Evolutionary conservation across 2,113 vertebrate species (phyloP).

Genomic region (Chaenocephalus aceratus): DNA sequence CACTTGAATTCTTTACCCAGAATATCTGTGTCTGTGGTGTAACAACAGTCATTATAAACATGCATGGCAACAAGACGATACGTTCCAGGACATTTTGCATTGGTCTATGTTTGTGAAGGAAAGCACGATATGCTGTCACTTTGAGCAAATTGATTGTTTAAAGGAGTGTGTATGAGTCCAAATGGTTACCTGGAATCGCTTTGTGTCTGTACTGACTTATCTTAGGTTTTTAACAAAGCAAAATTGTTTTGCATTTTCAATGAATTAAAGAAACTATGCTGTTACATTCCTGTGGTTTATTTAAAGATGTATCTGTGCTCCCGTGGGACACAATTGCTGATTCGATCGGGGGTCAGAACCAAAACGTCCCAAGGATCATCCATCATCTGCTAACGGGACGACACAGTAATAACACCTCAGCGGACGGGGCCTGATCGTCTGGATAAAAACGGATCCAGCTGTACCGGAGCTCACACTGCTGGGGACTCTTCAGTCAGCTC

Average conservation of each 20-base stretch:
- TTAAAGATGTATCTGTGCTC: neutral
- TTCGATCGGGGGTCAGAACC: conserved; percentile 17
- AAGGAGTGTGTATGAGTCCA: no score
- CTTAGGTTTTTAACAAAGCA: neutral
- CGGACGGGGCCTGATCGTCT: conserved; percentile 1
- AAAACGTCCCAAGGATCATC: conserved; percentile 33
- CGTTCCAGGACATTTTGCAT: neutral
- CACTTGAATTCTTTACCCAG: no score
- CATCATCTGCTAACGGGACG: conserved; percentile 37
- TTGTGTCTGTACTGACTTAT: neutral
- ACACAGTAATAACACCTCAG: conserved; percentile 42
- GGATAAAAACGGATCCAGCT: conserved; percentile 19
- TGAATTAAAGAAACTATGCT: neutral
- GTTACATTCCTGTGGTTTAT: neutral
- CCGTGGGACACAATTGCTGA: neutral
- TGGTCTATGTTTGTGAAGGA: neutral
- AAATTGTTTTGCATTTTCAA: neutral
- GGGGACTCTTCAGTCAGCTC: conserved; percentile 65
- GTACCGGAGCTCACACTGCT: neutral
- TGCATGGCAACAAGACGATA: neutral
- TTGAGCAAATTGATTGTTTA: neutral
- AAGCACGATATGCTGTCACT: neutral
- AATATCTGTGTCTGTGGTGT: neutral
- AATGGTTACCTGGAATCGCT: neutral
- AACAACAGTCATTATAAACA: neutral